Base-by-base conservation (phyloP, 1,140 invertebrate species). In the Drosophila eugracilis region DNA sequence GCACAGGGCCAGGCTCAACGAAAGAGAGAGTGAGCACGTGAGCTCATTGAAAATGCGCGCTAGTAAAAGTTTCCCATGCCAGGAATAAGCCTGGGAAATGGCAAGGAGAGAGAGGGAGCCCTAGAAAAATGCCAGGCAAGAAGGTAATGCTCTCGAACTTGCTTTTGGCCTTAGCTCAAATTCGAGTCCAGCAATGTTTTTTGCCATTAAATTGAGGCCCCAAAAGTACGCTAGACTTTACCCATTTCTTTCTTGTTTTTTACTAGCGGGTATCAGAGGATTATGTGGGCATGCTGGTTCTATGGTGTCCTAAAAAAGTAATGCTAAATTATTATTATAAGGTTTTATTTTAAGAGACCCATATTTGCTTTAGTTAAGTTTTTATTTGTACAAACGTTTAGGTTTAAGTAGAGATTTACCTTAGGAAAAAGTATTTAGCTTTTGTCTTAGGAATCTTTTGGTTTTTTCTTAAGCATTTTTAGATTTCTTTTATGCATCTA, bases 11-110 rank as follows among this genome's bases (percentile, higher is more conserved):
- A 14, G n/a, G n/a, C 3, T n/a, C n/a, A 47, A 5, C 26, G 58
- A 65, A 45, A 49, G 62, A 41, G 37, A 63, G 44, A 67, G 47
- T 30, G 14, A 60, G 70, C 74, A 86, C 83, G 69, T 86, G 83
- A 88, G 78, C 69, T 70, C 78, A 88, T 81, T 81, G 75, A 57
- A 70, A 80, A 86, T 85, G 62, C 55, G 63, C 83, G 62, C 74
- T 62, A 78, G 73, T 75, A 80, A 84, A 84, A 84, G 59, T 80
- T 75, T 49, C 19, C 71, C 53, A 47, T 37, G 44, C 55, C 52
- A 28, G 30, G 19, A 65, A 42, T 49, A 47, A 32, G 44, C 55
- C 52, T 22, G 30, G 19, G 63, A 42, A 55, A 70, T 4, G 34
- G 36, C 12, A 42, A 42, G n/a, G 47, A 60, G 42, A 4, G 47